These are phyloP conservation scores for Loripinus fragilis DNA, from an alignment of 2,888 invertebrate species.

Conservation along the genomic window DNA sequence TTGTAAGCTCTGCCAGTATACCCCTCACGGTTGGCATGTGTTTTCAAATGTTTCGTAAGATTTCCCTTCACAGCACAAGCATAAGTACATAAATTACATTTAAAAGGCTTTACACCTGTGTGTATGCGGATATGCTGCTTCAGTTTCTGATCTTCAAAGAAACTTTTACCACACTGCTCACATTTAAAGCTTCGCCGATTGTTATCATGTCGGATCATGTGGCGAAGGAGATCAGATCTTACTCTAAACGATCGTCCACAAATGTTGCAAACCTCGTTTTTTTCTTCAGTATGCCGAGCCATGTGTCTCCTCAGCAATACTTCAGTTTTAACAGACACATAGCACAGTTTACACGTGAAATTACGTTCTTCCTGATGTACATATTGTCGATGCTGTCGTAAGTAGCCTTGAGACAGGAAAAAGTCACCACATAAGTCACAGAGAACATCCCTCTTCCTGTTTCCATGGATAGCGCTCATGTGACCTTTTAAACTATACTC, in stretches of 20 bases:
- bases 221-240: background rate
- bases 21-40: background rate
- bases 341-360: background rate
- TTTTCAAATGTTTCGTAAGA: conserved; percentile 12
- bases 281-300: conserved; percentile 6
- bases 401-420: conserved; percentile 5
- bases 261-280: conserved; percentile 8
- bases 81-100: background rate
- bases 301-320: background rate
- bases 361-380: conserved; percentile 11
- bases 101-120: conserved; percentile 7
- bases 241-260: conserved; percentile 2
- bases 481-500: conserved; percentile 13
- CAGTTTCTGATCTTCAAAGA: conserved; percentile 11
- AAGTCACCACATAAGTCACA: conserved; percentile 9
- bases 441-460: background rate
- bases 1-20: background rate
- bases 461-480: background rate
- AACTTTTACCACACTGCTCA: conserved; percentile 1
- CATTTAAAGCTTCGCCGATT: background rate
- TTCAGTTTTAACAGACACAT: conserved; percentile 8
- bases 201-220: conserved; percentile 2
- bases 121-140: conserved; percentile 1
- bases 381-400: conserved; percentile 2
- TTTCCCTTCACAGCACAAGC: conserved; percentile 10